A percentile compares a stretch with the other conserved stretches of the same genome.
These are phyloP conservation scores for Enteromius treurensis DNA, from an alignment of 2,797 vertebrate genomes.

Conservation along the genomic window DNA sequence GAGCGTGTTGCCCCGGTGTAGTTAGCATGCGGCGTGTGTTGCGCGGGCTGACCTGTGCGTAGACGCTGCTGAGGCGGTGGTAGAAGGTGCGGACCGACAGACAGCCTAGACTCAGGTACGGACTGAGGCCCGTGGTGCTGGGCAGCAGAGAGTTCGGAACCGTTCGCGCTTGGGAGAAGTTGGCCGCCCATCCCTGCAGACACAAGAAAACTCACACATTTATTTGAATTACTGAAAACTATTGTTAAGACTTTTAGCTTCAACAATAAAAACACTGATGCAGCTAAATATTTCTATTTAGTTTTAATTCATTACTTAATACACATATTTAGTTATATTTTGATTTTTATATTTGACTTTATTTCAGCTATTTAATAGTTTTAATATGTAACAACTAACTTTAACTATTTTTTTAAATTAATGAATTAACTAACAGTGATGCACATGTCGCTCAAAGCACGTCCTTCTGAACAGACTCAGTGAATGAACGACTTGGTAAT, in stretches of 20 bases:
- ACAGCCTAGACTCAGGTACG: constrained; percentile 60
- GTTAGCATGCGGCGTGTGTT: not conserved
- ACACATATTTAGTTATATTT: no score
- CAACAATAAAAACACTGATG: no score
- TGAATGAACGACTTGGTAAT: not conserved
- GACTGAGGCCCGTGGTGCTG: constrained; percentile 61
- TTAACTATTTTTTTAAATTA: no score
- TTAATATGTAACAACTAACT: no score
- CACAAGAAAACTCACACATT: not conserved
- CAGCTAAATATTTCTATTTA: no score
- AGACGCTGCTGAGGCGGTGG: constrained; percentile 54
- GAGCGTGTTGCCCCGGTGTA: not conserved
- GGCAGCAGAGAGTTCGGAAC: constrained; percentile 61
- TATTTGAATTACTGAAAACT: no score
- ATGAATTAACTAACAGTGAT: no score
- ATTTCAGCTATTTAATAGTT: no score
- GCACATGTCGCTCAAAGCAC: no score
- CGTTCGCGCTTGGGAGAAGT: constrained; percentile 55
- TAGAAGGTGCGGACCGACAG: constrained; percentile 61
- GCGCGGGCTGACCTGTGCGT: constrained; percentile 53
- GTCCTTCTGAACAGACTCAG: not conserved
- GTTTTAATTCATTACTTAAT: no score
- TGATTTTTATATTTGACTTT: no score
- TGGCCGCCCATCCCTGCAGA: constrained; percentile 56
- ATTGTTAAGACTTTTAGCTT: no score